phyloP scores from a whole-genome alignment of 1,140 invertebrate genomes.

The Venturia canescens region DNA sequence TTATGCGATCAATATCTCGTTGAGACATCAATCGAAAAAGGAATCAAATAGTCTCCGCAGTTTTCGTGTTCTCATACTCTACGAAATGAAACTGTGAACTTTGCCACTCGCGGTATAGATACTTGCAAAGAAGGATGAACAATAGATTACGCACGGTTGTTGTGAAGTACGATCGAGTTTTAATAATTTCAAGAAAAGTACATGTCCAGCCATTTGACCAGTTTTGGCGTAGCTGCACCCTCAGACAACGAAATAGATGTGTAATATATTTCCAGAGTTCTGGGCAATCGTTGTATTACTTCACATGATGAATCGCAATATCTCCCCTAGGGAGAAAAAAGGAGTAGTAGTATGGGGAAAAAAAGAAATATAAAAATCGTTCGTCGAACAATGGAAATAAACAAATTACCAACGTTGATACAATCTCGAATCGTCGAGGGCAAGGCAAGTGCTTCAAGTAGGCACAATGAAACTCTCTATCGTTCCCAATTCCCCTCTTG shows the following conservation, averaged over 20 bases:
- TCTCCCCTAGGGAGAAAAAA: not conserved
- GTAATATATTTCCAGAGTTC: slow-evolving; percentile 13
- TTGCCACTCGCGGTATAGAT: not conserved
- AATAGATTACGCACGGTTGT: slow-evolving; percentile 3
- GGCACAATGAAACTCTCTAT: slow-evolving; percentile 26
- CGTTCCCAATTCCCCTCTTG: not conserved
- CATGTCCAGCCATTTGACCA: slow-evolving; percentile 13
- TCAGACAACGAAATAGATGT: slow-evolving; percentile 19
- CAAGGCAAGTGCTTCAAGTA: not conserved
- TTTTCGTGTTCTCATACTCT: no score
- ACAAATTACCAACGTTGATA: slow-evolving; percentile 18
- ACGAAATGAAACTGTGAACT: no score
- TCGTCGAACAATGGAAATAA: not conserved
- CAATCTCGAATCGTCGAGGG: not conserved
- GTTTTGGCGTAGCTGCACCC: not conserved
- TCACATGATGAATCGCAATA: slow-evolving; percentile 38
- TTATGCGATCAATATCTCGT: no score
- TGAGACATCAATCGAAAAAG: no score
- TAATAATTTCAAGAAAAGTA: slow-evolving; percentile 50
- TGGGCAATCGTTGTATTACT: slow-evolving; percentile 30
- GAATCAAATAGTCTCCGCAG: no score
- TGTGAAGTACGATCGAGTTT: slow-evolving; percentile 48
- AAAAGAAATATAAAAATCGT: not conserved
- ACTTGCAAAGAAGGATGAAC: not conserved
- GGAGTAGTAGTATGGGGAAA: not conserved